Base-by-base conservation (phyloP, 2,113 vertebrate genomes). In the Motacilla alba region DNA sequence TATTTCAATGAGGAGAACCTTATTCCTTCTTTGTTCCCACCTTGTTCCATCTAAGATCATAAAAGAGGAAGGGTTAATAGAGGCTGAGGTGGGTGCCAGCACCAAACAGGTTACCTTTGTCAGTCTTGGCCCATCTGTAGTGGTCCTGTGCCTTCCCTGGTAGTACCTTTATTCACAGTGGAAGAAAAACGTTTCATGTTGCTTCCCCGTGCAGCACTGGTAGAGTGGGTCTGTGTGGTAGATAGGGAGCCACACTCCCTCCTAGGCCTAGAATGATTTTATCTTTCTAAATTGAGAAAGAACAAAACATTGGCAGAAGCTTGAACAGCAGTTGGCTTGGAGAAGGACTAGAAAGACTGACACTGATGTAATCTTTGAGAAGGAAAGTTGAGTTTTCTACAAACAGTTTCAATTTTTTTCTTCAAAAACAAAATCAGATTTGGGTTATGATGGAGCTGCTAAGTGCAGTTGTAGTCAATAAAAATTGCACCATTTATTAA, bases 251-350 rank as follows among this genome's bases (percentile, higher is more conserved):
- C 24, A 8, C 31, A 5, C 58, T 86, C 90, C 96, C 97, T 96
- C 72, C 83, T 95, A 97, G 94, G 95, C 74, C 59, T 94, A 95
- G 89, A 93, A 82, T 43, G 47, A 94, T 97, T 77, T 81, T 93
- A 56, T 97, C 97, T 98, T 98, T 98, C 97, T 96, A 84, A 97
- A 93, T 56, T 44, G 93, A 98, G 96, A 97, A 98, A 98, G 98
- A 97, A 97, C 97, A 98, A 98, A 98, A 98, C 98, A 98, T 98
- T 98, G 98, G 98, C 97, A 98, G 96, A 98, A 91, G 87, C 92
- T 95, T 90, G 67, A 90, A 58, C 67, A 95, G 63, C 85, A 87
- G 49, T 47, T 96, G 79, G 73, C 92, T 86, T 75, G 68, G 87
- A 74, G 75, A 85, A 90, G 92, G 58, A 78, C 68, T 44, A 11